phyloP scores from a whole-genome alignment of 2,797 vertebrate species.

The Hephaestus fuliginosus region DNA sequence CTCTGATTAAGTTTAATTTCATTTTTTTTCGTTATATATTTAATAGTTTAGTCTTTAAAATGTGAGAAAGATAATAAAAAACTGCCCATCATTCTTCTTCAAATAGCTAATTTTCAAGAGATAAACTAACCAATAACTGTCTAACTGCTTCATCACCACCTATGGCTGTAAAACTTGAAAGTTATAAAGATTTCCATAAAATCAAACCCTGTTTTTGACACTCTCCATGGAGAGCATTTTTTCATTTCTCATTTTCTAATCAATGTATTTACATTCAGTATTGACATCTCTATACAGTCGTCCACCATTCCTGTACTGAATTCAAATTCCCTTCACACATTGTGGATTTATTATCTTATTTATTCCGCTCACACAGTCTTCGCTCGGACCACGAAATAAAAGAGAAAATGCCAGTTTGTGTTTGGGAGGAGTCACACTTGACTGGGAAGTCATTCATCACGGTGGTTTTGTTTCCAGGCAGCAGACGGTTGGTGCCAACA shows the following conservation, averaged over 20 bases:
- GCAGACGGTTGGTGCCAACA: neutral
- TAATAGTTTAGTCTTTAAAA: neutral
- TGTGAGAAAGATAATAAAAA: neutral
- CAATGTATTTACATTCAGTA: neutral
- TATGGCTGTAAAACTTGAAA: neutral
- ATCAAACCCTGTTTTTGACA: neutral
- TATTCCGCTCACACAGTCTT: conserved; percentile 4
- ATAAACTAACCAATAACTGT: neutral
- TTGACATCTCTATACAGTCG: neutral
- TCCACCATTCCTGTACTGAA: neutral
- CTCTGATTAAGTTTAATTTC: neutral
- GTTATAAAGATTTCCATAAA: neutral
- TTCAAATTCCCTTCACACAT: neutral
- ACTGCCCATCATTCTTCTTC: too few relatives aligned
- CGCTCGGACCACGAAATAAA: neutral
- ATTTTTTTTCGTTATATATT: neutral
- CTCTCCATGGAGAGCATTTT: neutral
- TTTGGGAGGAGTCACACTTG: conserved; percentile 17
- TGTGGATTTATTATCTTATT: neutral
- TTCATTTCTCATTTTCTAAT: too few relatives aligned
- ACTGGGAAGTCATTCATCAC: conserved; percentile 16
- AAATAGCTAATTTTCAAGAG: too few relatives aligned
- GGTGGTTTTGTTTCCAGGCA: neutral
- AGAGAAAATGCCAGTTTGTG: neutral
- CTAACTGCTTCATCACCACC: neutral